Evolutionary conservation across 92 coral and sea anemone species (phyloP).

Genomic region (Heteractis magnifica): DNA sequence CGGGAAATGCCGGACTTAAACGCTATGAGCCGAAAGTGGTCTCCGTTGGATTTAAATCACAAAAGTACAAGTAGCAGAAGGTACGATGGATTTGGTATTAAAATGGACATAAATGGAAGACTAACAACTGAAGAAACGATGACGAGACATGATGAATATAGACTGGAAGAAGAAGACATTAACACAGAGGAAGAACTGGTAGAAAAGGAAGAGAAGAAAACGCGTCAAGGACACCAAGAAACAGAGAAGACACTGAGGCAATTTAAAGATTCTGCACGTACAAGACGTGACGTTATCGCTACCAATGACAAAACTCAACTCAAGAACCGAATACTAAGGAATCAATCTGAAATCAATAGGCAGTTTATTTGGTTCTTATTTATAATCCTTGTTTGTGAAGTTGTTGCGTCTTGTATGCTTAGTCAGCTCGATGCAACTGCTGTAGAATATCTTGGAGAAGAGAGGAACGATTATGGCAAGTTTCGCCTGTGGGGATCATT

Average conservation of each 20-base stretch:
- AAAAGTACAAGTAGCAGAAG: background rate
- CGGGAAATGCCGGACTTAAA: background rate
- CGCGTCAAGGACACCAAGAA: background rate
- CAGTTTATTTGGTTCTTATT: constrained; percentile 26
- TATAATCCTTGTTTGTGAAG: constrained; percentile 18
- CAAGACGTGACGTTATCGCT: background rate
- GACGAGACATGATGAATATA: background rate
- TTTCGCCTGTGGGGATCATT: constrained; percentile 57
- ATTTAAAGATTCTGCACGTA: background rate
- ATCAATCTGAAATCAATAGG: constrained; percentile 17
- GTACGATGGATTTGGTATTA: background rate
- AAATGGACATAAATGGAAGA: background rate
- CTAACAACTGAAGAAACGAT: background rate
- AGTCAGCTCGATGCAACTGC: constrained; percentile 33
- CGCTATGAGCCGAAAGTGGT: background rate
- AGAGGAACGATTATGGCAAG: constrained; percentile 30
- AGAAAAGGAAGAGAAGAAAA: background rate
- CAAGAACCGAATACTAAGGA: constrained; percentile 1
- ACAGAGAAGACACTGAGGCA: background rate
- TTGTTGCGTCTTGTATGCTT: constrained; percentile 30
- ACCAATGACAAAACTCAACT: background rate
- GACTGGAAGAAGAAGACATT: background rate
- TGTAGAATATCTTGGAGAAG: constrained; percentile 34
- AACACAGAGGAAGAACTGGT: background rate
- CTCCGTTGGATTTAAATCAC: background rate